Conservation (phyloP, 1,140 invertebrate genomes). For the Bombus huntii region DNA sequence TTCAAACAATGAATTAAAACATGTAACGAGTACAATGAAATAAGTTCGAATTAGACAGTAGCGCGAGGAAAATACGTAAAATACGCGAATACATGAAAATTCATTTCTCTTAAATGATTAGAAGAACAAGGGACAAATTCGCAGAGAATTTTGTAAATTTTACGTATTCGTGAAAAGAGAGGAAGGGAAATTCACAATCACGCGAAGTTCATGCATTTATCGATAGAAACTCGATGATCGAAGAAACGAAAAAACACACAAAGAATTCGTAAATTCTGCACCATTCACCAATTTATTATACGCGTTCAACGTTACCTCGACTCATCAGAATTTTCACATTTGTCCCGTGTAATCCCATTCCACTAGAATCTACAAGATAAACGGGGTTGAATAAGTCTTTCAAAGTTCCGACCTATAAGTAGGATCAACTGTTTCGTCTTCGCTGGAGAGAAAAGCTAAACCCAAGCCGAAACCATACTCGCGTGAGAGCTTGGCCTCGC, state of each 20-base stretch:
- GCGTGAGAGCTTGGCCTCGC: not conserved
- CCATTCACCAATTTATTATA: not conserved
- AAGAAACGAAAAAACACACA: not conserved
- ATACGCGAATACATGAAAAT: too few relatives aligned
- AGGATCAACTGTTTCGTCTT: not conserved
- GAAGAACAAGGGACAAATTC: not conserved
- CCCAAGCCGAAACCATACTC: not conserved
- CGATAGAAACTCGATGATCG: not conserved
- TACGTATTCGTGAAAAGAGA: too few relatives aligned
- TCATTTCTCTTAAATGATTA: too few relatives aligned
- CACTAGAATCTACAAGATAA: conserved; percentile 10
- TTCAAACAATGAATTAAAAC: not conserved
- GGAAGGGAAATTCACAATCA: too few relatives aligned
- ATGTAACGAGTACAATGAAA: not conserved
- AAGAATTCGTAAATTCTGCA: not conserved
- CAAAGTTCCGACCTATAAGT: not conserved
- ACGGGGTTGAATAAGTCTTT: conserved; percentile 29
- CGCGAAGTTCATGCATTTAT: too few relatives aligned
- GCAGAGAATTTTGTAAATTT: not conserved
- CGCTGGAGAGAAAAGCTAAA: not conserved
- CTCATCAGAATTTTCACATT: not conserved
- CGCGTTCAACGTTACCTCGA: accelerated
- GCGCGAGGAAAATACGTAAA: too few relatives aligned
- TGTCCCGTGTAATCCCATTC: too few relatives aligned
- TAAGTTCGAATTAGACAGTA: not conserved